These are phyloP conservation scores for Hylaeus volcanicus DNA, from an alignment of 1,140 invertebrate genomes.

Conservation along the genomic window DNA sequence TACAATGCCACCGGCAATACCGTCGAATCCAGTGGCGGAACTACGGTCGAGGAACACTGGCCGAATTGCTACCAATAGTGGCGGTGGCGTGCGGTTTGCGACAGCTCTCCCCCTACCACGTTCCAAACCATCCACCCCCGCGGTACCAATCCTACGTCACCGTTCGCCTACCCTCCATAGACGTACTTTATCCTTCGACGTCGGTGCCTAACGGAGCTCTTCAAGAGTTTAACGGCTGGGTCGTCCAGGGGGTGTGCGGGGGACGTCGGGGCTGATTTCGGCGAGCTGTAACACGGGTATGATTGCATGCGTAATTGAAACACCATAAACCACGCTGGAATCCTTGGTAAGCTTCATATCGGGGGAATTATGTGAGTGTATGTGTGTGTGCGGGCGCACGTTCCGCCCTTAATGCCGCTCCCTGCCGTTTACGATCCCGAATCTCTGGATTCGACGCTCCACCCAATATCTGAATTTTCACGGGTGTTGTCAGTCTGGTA, in stretches of 20 bases:
- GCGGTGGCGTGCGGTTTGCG: slow-evolving; percentile 59
- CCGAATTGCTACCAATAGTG: slow-evolving; percentile 63
- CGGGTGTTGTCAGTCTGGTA: too few relatives aligned
- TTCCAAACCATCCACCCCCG: background rate
- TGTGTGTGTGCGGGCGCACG: slow-evolving; percentile 15
- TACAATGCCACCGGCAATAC: slow-evolving; percentile 70
- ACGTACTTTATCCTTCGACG: slow-evolving; percentile 18
- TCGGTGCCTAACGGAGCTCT: background rate
- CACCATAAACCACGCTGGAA: slow-evolving; percentile 61
- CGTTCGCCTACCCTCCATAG: slow-evolving; percentile 15
- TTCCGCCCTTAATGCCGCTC: slow-evolving; percentile 42
- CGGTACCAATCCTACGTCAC: background rate
- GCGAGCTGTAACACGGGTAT: slow-evolving; percentile 54
- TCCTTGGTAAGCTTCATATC: slow-evolving; percentile 63
- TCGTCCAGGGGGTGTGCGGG: slow-evolving; percentile 31
- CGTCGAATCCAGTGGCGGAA: slow-evolving; percentile 63
- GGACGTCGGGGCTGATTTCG: background rate
- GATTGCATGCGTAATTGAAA: slow-evolving; percentile 71
- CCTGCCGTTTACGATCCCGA: slow-evolving; percentile 43
- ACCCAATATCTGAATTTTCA: too few relatives aligned
- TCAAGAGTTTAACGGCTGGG: slow-evolving; percentile 45
- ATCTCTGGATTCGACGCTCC: slow-evolving; percentile 27
- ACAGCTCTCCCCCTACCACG: slow-evolving; percentile 36
- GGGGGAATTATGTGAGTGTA: slow-evolving; percentile 57
- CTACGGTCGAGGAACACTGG: slow-evolving; percentile 55